phyloP scores from a whole-genome alignment of 1,140 invertebrate species.

The Drosophila parvula region DNA sequence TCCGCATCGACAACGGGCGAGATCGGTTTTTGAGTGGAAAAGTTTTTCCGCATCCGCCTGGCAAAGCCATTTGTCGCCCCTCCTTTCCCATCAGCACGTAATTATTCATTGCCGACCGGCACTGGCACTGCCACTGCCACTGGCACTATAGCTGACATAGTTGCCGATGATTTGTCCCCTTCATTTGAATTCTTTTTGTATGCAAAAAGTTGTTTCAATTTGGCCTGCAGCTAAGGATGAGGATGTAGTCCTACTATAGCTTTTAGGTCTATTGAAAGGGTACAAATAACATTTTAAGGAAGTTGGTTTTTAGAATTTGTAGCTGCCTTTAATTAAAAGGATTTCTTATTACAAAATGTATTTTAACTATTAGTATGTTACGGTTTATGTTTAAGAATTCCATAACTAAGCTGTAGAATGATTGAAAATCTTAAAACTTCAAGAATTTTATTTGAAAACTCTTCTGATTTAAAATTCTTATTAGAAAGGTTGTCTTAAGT shows the following conservation, averaged over 20 bases:
- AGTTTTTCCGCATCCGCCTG: conserved; percentile 79
- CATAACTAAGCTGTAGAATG: too few species aligned
- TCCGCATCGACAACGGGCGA: conserved; percentile 14
- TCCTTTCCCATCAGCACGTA: conserved; percentile 32
- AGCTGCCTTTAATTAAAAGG: not conserved
- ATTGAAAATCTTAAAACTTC: too few species aligned
- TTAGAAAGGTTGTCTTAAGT: too few species aligned
- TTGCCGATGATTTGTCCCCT: conserved; percentile 43
- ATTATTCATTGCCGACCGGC: conserved; percentile 52
- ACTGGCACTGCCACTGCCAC: conserved; percentile 14
- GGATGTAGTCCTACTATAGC: conserved; percentile 6
- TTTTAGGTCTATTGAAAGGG: not conserved
- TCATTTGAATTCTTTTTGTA: conserved; percentile 53
- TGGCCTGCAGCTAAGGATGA: conserved; percentile 24
- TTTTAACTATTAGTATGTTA: not conserved
- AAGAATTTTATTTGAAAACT: too few species aligned
- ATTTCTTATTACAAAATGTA: not conserved
- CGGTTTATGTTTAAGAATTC: too few species aligned
- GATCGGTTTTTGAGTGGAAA: conserved; percentile 28
- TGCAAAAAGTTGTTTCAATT: conserved; percentile 40
- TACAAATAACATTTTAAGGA: conserved; percentile 1
- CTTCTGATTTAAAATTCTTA: too few species aligned
- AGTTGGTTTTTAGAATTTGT: not conserved
- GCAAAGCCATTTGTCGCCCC: conserved; percentile 74
- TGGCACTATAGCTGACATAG: not conserved